Conservation (phyloP, 1,140 invertebrate species). For the Lepeophtheirus salmonis region DNA sequence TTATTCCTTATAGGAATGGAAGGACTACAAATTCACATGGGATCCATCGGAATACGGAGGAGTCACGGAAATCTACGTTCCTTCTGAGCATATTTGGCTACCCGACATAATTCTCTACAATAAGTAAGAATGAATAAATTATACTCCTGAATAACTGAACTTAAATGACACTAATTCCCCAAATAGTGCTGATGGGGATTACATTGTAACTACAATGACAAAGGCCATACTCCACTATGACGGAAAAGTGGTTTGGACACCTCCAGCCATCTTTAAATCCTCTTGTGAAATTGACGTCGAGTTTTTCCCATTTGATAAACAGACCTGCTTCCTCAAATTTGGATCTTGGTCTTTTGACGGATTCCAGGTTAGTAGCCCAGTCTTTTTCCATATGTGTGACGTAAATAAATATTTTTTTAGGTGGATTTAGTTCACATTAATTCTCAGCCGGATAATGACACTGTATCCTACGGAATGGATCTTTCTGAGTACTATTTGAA, state of each 20-base stretch:
- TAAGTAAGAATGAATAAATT: too few species aligned
- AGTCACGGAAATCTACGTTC: constrained; percentile 73
- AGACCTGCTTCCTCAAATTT: constrained; percentile 87
- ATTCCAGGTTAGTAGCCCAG: constrained; percentile 47
- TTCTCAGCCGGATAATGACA: constrained; percentile 52
- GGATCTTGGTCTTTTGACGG: constrained; percentile 97
- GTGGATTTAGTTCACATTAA: constrained; percentile 79
- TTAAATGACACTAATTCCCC: too few species aligned
- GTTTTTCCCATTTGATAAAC: constrained; percentile 90
- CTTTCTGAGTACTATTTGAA: constrained; percentile 83
- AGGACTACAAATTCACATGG: constrained; percentile 92
- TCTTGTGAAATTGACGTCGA: constrained; percentile 91
- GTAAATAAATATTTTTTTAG: constrained; percentile 30
- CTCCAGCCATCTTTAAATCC: constrained; percentile 87
- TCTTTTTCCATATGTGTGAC: neutral
- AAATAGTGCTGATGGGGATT: constrained; percentile 92
- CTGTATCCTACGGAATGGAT: constrained; percentile 71
- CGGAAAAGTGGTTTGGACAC: constrained; percentile 76
- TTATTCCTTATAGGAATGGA: constrained; percentile 67
- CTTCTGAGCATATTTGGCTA: constrained; percentile 79
- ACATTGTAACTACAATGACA: constrained; percentile 92
- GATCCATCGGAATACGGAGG: constrained; percentile 85
- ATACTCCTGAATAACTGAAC: too few species aligned
- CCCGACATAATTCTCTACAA: constrained; percentile 94
- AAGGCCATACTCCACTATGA: constrained; percentile 77